Percentiles rank a stretch among this genome's conserved stretches.
Conservation (phyloP, 2,113 vertebrate species). For the Plecturocebus donacophilus region DNA sequence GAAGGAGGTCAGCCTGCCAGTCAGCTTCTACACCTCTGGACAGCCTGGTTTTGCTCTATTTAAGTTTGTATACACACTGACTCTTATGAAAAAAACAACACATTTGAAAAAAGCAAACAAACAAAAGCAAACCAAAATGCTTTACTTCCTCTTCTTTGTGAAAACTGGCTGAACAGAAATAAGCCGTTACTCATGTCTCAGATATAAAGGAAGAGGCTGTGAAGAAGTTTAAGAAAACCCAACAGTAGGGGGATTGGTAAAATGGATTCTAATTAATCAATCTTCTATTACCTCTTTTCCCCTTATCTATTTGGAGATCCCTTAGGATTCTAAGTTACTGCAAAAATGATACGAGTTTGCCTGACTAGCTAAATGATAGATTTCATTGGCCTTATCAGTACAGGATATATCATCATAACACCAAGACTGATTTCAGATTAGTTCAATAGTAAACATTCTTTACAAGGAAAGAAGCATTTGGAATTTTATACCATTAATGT, state of each 20-base stretch:
- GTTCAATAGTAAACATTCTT: neutral
- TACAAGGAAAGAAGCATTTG: neutral
- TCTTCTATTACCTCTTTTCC: neutral
- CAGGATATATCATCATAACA: neutral
- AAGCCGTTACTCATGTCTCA: neutral
- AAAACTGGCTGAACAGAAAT: conserved; percentile 46
- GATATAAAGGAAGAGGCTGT: neutral
- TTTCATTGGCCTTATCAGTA: neutral
- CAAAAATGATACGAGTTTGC: neutral
- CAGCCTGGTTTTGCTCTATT: neutral
- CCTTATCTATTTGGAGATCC: neutral
- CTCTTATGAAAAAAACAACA: conserved; percentile 39
- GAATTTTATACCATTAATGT: neutral
- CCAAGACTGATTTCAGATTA: neutral
- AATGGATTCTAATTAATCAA: conserved; percentile 30
- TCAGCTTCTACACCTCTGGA: neutral
- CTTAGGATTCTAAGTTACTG: neutral
- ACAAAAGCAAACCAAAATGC: neutral
- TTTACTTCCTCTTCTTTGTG: neutral
- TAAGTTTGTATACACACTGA: neutral
- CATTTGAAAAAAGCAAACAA: neutral
- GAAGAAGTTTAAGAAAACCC: neutral
- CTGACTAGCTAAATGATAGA: neutral
- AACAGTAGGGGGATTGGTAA: neutral
- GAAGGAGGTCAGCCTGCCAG: conserved; percentile 7